Conservation (phyloP, 1,140 invertebrate species). For the Maniola jurtina region DNA sequence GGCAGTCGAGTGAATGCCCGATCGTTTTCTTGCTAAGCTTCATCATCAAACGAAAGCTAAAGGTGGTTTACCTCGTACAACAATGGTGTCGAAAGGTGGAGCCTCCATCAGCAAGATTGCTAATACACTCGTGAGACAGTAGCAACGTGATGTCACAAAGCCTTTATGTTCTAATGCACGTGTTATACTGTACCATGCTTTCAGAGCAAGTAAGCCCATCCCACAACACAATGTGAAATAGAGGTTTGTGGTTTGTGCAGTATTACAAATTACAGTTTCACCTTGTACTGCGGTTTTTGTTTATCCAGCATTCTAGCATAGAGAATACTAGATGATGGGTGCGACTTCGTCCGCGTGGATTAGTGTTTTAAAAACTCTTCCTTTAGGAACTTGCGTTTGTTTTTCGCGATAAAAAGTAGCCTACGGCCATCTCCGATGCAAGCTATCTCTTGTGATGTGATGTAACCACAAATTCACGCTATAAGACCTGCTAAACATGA, state of each 20-base stretch:
- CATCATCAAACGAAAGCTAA: not conserved
- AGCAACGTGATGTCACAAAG: slow-evolving; percentile 36
- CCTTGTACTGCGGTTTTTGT: not conserved
- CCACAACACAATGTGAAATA: slow-evolving; percentile 4
- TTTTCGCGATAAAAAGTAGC: too few species aligned
- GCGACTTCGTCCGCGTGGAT: too few species aligned
- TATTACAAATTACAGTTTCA: not conserved
- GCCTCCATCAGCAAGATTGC: slow-evolving; percentile 48
- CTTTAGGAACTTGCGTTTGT: too few species aligned
- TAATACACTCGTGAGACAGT: slow-evolving; percentile 43
- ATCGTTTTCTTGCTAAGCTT: not conserved
- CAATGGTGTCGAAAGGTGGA: slow-evolving; percentile 6
- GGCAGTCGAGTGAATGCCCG: too few species aligned
- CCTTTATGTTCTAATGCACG: slow-evolving; percentile 32
- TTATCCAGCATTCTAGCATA: not conserved
- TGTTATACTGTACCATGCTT: slow-evolving; percentile 43
- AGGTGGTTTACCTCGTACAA: not conserved
- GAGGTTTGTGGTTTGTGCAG: slow-evolving; percentile 3
- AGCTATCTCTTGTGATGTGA: too few species aligned
- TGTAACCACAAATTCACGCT: too few species aligned
- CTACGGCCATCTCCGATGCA: too few species aligned
- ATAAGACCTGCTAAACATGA: too few species aligned
- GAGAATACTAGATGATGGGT: too few species aligned
- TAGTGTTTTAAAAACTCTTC: too few species aligned
- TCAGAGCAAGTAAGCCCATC: slow-evolving; percentile 32